Percentiles rank a stretch among this genome's conserved stretches.
These are phyloP conservation scores for Meteorus colon DNA, from an alignment of 2,888 invertebrate genomes.

Conservation along the genomic window DNA sequence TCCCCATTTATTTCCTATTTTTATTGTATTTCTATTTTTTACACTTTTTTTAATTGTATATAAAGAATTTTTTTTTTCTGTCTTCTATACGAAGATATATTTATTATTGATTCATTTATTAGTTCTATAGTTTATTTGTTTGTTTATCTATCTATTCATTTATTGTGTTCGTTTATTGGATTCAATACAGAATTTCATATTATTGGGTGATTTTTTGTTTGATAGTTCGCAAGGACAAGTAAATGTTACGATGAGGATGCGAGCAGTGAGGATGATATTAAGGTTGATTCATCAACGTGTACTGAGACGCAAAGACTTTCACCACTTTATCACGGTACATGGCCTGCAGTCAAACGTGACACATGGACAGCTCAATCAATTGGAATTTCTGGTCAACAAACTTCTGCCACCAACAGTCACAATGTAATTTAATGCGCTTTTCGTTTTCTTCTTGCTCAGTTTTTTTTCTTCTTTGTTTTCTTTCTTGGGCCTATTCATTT, in stretches of 20 bases:
- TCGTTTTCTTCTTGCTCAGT: too few species aligned
- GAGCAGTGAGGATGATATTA: slow-evolving; percentile 66
- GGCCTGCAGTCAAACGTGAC: slow-evolving; percentile 76
- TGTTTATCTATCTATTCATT: neutral
- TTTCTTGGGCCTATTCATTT: neutral
- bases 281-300: slow-evolving; percentile 52
- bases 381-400: slow-evolving; percentile 60
- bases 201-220: slow-evolving; percentile 11
- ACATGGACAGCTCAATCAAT: slow-evolving; percentile 68
- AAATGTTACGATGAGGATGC: slow-evolving; percentile 65
- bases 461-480: too few species aligned
- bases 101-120: neutral
- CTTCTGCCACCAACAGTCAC: slow-evolving; percentile 58
- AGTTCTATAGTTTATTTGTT: neutral
- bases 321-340: slow-evolving; percentile 77
- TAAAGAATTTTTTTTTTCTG: neutral
- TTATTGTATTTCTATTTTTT: neutral
- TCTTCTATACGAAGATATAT: neutral
- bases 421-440: slow-evolving; percentile 57
- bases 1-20: slow-evolving; percentile 28
- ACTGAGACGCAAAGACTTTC: slow-evolving; percentile 66
- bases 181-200: neutral
- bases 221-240: slow-evolving; percentile 58
- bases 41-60: neutral
- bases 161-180: neutral